A percentile compares a stretch with the other conserved stretches of the same genome.
Evolutionary conservation across 2,888 invertebrate genomes (phyloP).

Genomic region (Heterodera filipjevi): DNA sequence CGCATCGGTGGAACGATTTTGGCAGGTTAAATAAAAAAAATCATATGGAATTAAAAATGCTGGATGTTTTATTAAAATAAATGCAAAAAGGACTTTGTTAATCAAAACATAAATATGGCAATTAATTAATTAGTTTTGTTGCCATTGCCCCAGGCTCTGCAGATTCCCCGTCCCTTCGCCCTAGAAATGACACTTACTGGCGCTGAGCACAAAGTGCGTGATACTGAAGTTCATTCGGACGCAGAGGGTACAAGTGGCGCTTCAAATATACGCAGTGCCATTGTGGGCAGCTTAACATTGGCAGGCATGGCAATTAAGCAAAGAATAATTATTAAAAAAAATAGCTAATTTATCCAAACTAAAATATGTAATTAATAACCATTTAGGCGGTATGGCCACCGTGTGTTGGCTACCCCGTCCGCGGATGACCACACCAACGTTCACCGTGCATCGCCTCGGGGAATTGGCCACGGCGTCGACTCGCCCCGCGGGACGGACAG

Average conservation of each 20-base stretch:
- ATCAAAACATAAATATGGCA: too few relatives aligned
- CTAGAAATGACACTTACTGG: too few relatives aligned
- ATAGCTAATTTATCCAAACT: too few relatives aligned
- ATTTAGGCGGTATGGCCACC: conserved; percentile 35
- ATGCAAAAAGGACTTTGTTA: too few relatives aligned
- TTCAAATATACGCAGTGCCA: conserved; percentile 26
- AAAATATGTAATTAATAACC: neutral
- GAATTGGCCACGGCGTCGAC: neutral
- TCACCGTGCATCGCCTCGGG: neutral
- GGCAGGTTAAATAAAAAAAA: neutral
- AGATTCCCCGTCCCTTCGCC: neutral
- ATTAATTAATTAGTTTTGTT: too few relatives aligned
- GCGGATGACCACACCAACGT: conserved; percentile 15
- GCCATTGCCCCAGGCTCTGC: too few relatives aligned
- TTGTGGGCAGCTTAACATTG: conserved; percentile 33
- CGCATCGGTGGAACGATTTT: neutral
- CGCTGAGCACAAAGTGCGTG: neutral
- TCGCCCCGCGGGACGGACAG: neutral
- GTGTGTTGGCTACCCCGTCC: conserved; percentile 26
- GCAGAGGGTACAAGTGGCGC: conserved; percentile 16
- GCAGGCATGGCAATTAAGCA: conserved; percentile 19
- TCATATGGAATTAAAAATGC: neutral
- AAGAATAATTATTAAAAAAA: too few relatives aligned
- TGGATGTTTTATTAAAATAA: too few relatives aligned
- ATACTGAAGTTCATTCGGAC: conserved; percentile 10